Conservation (phyloP, 2,797 vertebrate species). For the Hephaestus fuliginosus region DNA sequence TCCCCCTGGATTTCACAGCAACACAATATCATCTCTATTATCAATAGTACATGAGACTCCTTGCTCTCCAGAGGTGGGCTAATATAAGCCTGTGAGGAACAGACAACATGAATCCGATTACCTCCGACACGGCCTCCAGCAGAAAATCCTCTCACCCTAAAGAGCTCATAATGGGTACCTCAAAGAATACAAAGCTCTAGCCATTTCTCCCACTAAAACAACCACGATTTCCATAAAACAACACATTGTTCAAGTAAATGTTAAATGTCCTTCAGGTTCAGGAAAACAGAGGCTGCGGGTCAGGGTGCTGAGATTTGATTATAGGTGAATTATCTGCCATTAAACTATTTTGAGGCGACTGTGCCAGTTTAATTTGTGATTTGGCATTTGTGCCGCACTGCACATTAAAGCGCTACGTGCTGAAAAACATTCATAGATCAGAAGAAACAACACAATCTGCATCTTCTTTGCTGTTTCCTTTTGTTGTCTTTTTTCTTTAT, state of each 20-base stretch:
- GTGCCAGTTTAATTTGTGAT: slow-evolving; percentile 33
- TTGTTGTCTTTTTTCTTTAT: not conserved
- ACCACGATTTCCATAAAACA: not conserved
- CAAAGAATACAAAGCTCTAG: slow-evolving; percentile 17
- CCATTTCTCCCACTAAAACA: slow-evolving; percentile 23
- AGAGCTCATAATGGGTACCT: slow-evolving; percentile 63
- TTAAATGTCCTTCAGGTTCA: slow-evolving; percentile 4
- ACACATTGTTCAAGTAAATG: slow-evolving; percentile 11
- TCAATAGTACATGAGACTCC: slow-evolving; percentile 52
- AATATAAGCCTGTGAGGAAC: slow-evolving; percentile 52
- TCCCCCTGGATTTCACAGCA: slow-evolving; percentile 14
- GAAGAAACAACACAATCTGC: slow-evolving; percentile 7
- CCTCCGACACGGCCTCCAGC: slow-evolving; percentile 55
- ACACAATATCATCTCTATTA: slow-evolving; percentile 53
- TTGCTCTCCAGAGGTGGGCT: slow-evolving; percentile 42
- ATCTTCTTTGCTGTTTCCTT: slow-evolving; percentile 26
- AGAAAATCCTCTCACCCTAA: slow-evolving; percentile 62
- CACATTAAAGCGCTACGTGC: slow-evolving; percentile 11
- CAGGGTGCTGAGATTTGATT: slow-evolving; percentile 39
- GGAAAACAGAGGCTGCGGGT: not conserved
- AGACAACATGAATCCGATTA: slow-evolving; percentile 69
- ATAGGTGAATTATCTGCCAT: slow-evolving; percentile 25
- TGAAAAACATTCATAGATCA: slow-evolving; percentile 22
- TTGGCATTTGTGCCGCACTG: slow-evolving; percentile 30
- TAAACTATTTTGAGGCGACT: slow-evolving; percentile 15